Base-by-base conservation (phyloP, 2,113 vertebrate genomes). In the Syngnathus typhle region DNA sequence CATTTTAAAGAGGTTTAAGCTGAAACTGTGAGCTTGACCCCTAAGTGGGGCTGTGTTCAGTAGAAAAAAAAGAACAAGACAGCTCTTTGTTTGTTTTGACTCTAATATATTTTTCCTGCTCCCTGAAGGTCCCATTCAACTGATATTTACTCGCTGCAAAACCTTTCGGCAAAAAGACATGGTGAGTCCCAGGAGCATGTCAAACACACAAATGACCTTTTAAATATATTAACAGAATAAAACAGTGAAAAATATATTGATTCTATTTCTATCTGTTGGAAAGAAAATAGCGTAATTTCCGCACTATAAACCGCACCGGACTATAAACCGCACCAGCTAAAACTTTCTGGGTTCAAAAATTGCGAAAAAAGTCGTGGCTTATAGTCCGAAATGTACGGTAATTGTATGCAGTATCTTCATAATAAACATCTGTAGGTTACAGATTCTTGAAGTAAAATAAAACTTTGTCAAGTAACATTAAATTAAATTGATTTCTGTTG, bases 1-100 rank as follows among this genome's bases (percentile, higher is more conserved):
- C 55, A 58, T 58, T 58, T 58, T 58, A 36, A 58, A 58, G 55
- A 12, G 37, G 27, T 37, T 58, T 15, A 18, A 32, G 55, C 36
- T 36, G 55, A 58, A 36, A 58, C 27, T 37, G 23, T 56, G 55
- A 62, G 39, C 21, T 62, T 62, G 60, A 62, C 60, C 60, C 41
- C n/a, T 44, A 7, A 23, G 59, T 41, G 37, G 37, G 37, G 59
- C n/a, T 7, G 41, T 12, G 3, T 15, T 62, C 21, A 62, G 6
- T 61, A 11, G 38, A 19, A 61, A 11, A 38, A 61, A 61, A 62
- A 41, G 27, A 44, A 39, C 9, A 62, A 27, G n/a, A 62, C 21
- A 43, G 41, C 39, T 62, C 60, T 46, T 62, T 62, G 41, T n/a
- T 58, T 21, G 19, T 43, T 41, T 61, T 43, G 27, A 43, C 19